Evolutionary conservation across 2,113 vertebrate genomes (phyloP).

Genomic region (Struthio camelus): DNA sequence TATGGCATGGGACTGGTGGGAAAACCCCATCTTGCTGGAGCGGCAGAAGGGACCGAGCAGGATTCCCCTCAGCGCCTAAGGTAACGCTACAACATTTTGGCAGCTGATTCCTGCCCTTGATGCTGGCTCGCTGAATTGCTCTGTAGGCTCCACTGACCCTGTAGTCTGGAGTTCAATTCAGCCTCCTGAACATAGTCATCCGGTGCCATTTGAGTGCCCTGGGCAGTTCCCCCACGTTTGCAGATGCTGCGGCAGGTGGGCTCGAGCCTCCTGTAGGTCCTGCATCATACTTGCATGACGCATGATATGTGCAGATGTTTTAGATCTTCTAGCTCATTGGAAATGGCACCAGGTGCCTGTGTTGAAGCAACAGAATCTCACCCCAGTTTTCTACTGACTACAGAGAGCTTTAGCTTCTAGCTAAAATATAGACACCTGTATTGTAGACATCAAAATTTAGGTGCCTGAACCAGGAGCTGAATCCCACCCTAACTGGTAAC

Average conservation of each 20-base stretch:
- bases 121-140: neutral
- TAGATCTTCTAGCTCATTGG: neutral
- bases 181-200: neutral
- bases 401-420: neutral
- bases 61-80: neutral
- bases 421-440: neutral
- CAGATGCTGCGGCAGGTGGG: neutral
- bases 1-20: too few relatives aligned
- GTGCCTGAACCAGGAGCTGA: neutral
- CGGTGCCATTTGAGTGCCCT: neutral
- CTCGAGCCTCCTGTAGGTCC: neutral
- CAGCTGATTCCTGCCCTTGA: neutral
- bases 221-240: neutral
- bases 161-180: neutral
- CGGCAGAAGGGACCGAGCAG: neutral
- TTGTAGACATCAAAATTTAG: neutral
- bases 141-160: neutral
- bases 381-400: neutral
- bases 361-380: neutral
- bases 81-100: neutral
- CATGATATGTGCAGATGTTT: rapidly evolving
- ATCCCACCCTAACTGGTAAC: neutral
- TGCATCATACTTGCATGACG: neutral
- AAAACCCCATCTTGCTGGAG: neutral
- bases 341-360: neutral